These are phyloP conservation scores for Daubentonia madagascariensis DNA, from an alignment of 2,113 vertebrate species.

Conservation along the genomic window DNA sequence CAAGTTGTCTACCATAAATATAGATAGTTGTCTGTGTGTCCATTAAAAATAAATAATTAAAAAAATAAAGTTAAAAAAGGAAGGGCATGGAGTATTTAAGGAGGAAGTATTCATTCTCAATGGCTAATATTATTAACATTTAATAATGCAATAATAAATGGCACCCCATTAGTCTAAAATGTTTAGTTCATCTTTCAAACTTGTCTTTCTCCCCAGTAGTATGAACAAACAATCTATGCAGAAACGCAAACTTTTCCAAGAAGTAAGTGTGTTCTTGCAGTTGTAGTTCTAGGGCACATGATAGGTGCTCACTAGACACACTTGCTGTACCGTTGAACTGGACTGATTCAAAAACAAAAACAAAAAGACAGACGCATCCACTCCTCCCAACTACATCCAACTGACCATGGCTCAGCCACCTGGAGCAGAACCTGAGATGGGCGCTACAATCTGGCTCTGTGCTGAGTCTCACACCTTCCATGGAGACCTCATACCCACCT, in stretches of 20 bases:
- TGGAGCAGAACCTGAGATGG: background rate
- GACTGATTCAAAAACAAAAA: background rate
- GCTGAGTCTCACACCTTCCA: constrained; percentile 10
- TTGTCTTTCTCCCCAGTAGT: background rate
- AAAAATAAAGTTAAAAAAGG: background rate
- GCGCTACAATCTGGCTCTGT: background rate
- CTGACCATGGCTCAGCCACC: background rate
- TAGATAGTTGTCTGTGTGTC: no score
- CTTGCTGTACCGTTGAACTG: background rate
- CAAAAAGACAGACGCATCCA: background rate
- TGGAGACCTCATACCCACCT: constrained; percentile 7
- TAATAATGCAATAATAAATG: background rate
- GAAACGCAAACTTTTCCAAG: background rate
- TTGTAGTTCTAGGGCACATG: background rate
- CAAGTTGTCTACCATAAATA: background rate
- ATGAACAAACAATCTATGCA: background rate
- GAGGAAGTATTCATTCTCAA: background rate
- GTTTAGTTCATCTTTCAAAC: background rate
- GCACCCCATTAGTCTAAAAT: background rate
- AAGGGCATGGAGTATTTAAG: background rate
- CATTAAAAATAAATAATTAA: background rate
- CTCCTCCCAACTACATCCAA: background rate
- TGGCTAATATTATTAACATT: background rate
- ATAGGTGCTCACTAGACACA: background rate
- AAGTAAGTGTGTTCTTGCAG: background rate